phyloP scores from a whole-genome alignment of 2,888 invertebrate genomes.

The Tubiluchus corallicola region DNA sequence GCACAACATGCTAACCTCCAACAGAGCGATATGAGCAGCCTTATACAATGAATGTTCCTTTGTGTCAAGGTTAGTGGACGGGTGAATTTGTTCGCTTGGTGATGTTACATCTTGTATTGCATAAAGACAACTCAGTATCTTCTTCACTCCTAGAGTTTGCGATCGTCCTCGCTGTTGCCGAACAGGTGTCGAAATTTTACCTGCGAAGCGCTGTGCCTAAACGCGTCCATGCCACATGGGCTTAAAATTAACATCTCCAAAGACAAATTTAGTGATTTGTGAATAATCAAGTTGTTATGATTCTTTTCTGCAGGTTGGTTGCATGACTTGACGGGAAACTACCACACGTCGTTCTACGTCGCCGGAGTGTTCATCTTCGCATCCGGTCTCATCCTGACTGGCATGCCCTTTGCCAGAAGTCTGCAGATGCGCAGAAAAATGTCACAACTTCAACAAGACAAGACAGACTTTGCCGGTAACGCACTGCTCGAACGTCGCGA shows the following conservation, averaged over 20 bases:
- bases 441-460: no score
- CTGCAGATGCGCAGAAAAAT: no score
- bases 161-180: no score
- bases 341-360: conserved; percentile 58
- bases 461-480: no score
- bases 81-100: neutral
- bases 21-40: conserved; percentile 36
- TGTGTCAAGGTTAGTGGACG: neutral
- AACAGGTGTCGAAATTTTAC: no score
- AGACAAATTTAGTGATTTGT: no score
- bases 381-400: conserved; percentile 46
- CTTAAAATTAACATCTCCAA: no score
- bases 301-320: conserved; percentile 51
- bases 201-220: no score
- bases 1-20: no score
- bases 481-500: no score
- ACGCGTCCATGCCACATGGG: no score
- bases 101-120: neutral
- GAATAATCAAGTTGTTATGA: no score
- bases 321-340: conserved; percentile 50
- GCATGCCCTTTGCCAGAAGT: neutral
- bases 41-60: conserved; percentile 31
- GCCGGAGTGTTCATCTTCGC: conserved; percentile 58
- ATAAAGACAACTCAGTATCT: conserved; percentile 12
- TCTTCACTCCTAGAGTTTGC: conserved; percentile 33